Conservation (phyloP, 1,140 invertebrate genomes). For the Chlorops oryzae region DNA sequence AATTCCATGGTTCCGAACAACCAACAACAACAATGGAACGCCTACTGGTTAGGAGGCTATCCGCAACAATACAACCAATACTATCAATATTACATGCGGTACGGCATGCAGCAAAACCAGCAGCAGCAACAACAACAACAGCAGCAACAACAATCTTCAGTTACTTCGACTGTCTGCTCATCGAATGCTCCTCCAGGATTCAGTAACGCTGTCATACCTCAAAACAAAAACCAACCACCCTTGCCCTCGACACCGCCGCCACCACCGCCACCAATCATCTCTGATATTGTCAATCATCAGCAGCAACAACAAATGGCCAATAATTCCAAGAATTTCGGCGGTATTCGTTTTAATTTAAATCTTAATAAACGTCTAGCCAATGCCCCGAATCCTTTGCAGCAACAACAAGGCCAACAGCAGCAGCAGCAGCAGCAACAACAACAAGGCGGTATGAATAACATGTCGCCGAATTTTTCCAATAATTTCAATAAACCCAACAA, state of each 20-base stretch:
- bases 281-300: slow-evolving; percentile 13
- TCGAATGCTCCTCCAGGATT: slow-evolving; percentile 44
- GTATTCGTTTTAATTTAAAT: slow-evolving; percentile 47
- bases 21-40: slow-evolving; percentile 35
- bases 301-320: slow-evolving; percentile 22
- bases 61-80: slow-evolving; percentile 38
- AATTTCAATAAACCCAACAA: slow-evolving; percentile 18
- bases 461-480: slow-evolving; percentile 9
- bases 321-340: slow-evolving; percentile 40
- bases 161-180: slow-evolving; percentile 32
- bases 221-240: slow-evolving; percentile 25
- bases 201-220: slow-evolving; percentile 30
- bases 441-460: too few species aligned
- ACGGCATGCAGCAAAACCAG: slow-evolving; percentile 10
- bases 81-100: slow-evolving; percentile 43
- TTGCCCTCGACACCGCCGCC: slow-evolving; percentile 37
- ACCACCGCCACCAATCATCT: slow-evolving; percentile 21
- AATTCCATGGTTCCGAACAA: slow-evolving; percentile 13
- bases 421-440: slow-evolving; percentile 23
- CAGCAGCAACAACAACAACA: slow-evolving; percentile 28
- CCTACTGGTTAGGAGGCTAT: slow-evolving; percentile 30
- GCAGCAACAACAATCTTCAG: slow-evolving; percentile 30
- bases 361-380: slow-evolving; percentile 35
- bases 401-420: slow-evolving; percentile 41
- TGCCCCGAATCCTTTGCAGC: slow-evolving; percentile 36